Conservation (phyloP, 1,140 invertebrate genomes). For the Wiebesia pumilae region DNA sequence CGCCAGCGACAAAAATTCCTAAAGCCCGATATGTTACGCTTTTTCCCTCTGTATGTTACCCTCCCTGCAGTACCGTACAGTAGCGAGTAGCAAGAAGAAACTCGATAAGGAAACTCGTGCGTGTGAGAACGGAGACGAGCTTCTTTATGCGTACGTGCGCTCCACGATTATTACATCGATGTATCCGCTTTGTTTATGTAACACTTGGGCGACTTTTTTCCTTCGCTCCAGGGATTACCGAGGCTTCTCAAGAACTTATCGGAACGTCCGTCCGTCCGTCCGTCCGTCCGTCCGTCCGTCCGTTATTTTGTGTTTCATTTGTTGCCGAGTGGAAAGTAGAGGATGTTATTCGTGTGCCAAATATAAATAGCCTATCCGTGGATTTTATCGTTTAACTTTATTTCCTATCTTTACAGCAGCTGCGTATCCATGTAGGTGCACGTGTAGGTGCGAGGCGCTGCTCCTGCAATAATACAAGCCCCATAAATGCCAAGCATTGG, state of each 20-base stretch:
- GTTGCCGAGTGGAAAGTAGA: not conserved
- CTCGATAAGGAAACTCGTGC: not conserved
- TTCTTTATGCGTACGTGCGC: not conserved
- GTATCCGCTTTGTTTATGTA: conserved; percentile 13
- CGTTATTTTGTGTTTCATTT: not conserved
- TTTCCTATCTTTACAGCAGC: not conserved
- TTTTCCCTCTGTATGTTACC: not conserved
- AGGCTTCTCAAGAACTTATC: conserved; percentile 10
- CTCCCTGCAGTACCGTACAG: not conserved
- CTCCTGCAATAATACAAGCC: too few species aligned
- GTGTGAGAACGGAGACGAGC: conserved; percentile 5
- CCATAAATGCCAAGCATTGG: too few species aligned
- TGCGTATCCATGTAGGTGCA: not conserved
- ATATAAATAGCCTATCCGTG: conserved; percentile 8
- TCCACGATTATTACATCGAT: conserved; percentile 17
- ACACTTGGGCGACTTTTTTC: not conserved
- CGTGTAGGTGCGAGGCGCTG: too few species aligned
- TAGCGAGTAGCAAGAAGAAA: not conserved
- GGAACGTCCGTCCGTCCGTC: not conserved
- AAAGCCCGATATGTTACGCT: not conserved
- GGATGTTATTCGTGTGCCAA: not conserved
- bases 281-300: not conserved
- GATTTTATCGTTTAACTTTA: conserved; percentile 2
- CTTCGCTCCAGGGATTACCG: not conserved
- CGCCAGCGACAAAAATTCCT: conserved; percentile 27